Percentiles rank a stretch among this genome's conserved stretches.
phyloP scores from a whole-genome alignment of 92 coral and sea anemone species.

The Ricordea florida region DNA sequence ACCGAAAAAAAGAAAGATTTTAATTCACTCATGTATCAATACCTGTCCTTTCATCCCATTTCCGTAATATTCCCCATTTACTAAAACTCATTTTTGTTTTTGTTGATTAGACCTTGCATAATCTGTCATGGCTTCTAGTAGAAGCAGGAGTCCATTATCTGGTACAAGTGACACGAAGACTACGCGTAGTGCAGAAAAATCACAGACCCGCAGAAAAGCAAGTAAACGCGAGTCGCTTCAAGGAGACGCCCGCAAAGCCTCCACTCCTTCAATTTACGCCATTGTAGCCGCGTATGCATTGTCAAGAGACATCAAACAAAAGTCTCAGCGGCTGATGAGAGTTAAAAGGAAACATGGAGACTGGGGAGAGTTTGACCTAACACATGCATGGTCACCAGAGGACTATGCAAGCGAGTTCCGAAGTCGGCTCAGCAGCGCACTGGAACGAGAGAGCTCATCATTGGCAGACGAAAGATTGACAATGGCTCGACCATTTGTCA shows the following conservation, averaged over 20 bases:
- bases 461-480: slow-evolving; percentile 48
- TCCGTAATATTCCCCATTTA: too few species aligned
- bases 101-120: too few species aligned
- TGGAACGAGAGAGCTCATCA: slow-evolving; percentile 32
- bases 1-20: too few species aligned
- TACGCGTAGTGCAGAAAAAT: background rate
- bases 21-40: too few species aligned
- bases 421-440: slow-evolving; percentile 45
- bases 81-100: too few species aligned
- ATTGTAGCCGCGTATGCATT: slow-evolving; percentile 66
- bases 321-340: slow-evolving; percentile 57
- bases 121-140: too few species aligned
- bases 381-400: slow-evolving; percentile 96
- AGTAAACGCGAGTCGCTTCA: background rate
- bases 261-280: slow-evolving; percentile 60
- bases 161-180: background rate
- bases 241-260: background rate
- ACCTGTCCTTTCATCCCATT: too few species aligned
- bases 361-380: slow-evolving; percentile 87
- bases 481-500: slow-evolving; percentile 67
- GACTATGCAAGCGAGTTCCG: slow-evolving; percentile 61
- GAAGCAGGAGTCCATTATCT: too few species aligned
- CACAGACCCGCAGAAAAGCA: background rate
- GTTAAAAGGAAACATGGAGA: slow-evolving; percentile 73
- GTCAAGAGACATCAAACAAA: slow-evolving; percentile 65